Percentiles rank a stretch among this genome's conserved stretches.
Conservation (phyloP, 2,113 vertebrate species). For the Cranoglanis bouderius region DNA sequence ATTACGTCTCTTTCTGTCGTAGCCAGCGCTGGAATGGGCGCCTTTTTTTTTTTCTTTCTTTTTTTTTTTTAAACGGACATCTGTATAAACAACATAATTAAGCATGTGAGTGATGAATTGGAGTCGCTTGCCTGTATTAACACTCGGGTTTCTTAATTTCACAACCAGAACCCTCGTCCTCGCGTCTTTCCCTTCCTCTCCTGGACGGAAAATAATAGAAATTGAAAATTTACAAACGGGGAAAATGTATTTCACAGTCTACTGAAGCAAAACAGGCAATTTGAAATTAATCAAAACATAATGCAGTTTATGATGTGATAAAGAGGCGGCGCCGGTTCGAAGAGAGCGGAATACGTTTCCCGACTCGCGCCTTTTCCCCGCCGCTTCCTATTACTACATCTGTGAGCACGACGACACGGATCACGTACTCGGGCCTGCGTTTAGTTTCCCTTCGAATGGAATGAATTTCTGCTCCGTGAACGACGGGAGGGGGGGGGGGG, state of each 20-base stretch:
- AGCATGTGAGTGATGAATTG: conserved; percentile 75
- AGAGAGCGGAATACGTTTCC: conserved; percentile 57
- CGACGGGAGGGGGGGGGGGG: not conserved
- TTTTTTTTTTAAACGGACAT: conserved; percentile 59
- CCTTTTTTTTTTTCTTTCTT: conserved; percentile 12
- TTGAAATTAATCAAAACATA: conserved; percentile 81
- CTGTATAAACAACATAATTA: conserved; percentile 78
- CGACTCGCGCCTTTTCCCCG: not conserved
- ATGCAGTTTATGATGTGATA: conserved; percentile 76
- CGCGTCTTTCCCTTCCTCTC: conserved; percentile 46
- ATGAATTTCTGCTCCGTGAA: not conserved
- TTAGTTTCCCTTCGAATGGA: not conserved
- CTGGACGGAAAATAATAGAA: conserved; percentile 69
- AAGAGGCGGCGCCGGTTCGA: conserved; percentile 63
- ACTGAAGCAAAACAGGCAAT: conserved; percentile 78
- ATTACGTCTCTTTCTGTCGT: conserved; percentile 54
- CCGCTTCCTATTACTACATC: conserved; percentile 31
- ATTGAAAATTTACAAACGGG: conserved; percentile 74
- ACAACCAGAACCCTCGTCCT: conserved; percentile 56
- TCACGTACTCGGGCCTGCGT: not conserved
- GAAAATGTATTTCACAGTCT: conserved; percentile 80
- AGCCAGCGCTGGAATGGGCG: conserved; percentile 59
- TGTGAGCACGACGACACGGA: conserved; percentile 18
- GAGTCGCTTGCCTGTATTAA: conserved; percentile 70
- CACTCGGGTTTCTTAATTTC: conserved; percentile 75